Percentiles rank a stretch among this genome's conserved stretches.
Evolutionary conservation across 2,113 vertebrate genomes (phyloP).

Genomic region (Hystrix brachyura): DNA sequence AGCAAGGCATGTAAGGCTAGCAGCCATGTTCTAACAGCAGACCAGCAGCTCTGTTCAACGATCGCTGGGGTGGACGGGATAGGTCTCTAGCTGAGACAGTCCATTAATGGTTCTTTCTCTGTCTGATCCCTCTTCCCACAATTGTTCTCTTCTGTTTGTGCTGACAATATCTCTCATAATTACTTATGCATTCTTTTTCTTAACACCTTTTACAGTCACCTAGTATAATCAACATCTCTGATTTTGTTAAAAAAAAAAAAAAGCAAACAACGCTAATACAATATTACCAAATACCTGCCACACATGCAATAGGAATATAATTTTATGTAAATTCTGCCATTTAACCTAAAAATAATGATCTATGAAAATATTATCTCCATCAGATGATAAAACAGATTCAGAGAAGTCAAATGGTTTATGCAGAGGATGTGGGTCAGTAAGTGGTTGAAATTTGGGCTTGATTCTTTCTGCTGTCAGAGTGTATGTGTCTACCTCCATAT

Average conservation of each 20-base stretch:
- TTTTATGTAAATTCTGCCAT: neutral
- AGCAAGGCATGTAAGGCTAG: neutral
- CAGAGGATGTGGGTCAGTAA: neutral
- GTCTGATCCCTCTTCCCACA: neutral
- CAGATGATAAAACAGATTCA: constrained; percentile 1
- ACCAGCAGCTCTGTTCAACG: neutral
- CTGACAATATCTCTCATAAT: neutral
- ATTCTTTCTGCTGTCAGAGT: neutral
- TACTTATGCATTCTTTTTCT: neutral
- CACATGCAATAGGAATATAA: neutral
- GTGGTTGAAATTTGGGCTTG: neutral
- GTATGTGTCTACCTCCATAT: neutral
- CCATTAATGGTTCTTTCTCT: neutral
- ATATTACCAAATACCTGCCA: neutral
- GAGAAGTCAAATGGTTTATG: neutral
- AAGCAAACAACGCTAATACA: neutral
- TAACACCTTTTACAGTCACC: neutral
- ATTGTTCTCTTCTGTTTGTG: neutral
- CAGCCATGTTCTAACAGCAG: neutral
- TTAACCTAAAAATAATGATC: neutral
- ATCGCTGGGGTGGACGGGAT: neutral
- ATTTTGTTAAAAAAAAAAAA: neutral
- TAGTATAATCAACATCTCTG: neutral
- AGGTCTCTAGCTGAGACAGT: neutral
- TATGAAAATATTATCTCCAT: neutral